These are phyloP conservation scores for Rhabdomys pumilio DNA, from an alignment of 2,797 vertebrate genomes.

Conservation along the genomic window DNA sequence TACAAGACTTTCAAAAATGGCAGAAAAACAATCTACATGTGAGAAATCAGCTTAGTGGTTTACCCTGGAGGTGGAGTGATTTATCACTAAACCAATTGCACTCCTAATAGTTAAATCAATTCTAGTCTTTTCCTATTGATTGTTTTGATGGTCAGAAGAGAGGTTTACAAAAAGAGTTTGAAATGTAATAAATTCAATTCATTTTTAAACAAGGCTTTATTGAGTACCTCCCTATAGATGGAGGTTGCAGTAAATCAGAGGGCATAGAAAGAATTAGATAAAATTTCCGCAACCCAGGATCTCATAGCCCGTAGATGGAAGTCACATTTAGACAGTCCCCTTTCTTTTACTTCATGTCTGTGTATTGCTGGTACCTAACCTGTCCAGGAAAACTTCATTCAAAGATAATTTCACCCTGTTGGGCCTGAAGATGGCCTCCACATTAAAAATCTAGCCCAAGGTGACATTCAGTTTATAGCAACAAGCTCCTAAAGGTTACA, in stretches of 20 bases:
- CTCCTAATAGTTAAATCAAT: slow-evolving; percentile 61
- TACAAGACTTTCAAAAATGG: slow-evolving; percentile 8
- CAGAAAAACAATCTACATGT: not conserved
- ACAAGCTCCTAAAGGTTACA: not conserved
- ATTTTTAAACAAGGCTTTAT: slow-evolving; percentile 49
- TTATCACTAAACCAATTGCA: slow-evolving; percentile 63
- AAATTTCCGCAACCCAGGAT: not conserved
- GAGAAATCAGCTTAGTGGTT: slow-evolving; percentile 36
- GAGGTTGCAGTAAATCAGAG: not conserved
- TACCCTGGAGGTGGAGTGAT: slow-evolving; percentile 9
- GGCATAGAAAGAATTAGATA: not conserved
- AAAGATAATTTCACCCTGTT: not conserved
- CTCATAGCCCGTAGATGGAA: not conserved
- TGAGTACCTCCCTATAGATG: not conserved
- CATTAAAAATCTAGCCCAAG: not conserved
- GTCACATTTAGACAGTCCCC: not conserved
- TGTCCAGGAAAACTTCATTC: slow-evolving; percentile 38
- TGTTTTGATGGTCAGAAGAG: slow-evolving; percentile 55
- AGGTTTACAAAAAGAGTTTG: slow-evolving; percentile 60
- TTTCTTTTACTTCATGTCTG: not conserved
- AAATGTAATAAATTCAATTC: slow-evolving; percentile 57
- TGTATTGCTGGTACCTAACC: not conserved
- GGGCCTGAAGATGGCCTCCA: not conserved
- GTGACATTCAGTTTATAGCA: not conserved
- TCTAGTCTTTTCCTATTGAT: slow-evolving; percentile 58